Percentiles rank a stretch among this genome's conserved stretches.
phyloP scores from a whole-genome alignment of 2,888 invertebrate genomes.

The Ctenicera cuprea region DNA sequence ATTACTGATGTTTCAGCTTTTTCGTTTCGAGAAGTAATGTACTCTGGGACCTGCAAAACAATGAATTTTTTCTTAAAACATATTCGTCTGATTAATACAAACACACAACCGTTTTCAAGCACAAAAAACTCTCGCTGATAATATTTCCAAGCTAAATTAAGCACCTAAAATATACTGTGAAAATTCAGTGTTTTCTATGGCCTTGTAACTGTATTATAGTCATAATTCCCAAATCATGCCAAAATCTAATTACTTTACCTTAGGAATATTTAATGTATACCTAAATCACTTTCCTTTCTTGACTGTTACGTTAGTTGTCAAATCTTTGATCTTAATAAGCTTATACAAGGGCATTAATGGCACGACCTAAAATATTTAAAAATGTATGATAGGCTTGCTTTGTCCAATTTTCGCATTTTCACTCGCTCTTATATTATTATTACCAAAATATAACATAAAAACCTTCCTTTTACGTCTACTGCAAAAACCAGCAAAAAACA shows the following conservation, averaged over 20 bases:
- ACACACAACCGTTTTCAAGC: too few species aligned
- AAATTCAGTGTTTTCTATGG: neutral
- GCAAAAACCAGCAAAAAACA: too few species aligned
- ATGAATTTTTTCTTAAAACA: neutral
- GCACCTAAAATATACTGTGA: too few species aligned
- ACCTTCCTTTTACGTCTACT: too few species aligned
- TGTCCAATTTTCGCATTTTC: too few species aligned
- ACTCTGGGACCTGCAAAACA: slow-evolving; percentile 62
- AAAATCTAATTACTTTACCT: neutral
- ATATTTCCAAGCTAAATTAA: too few species aligned
- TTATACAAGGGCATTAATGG: too few species aligned
- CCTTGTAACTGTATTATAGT: neutral
- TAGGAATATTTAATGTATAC: slow-evolving; percentile 1
- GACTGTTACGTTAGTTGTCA: neutral
- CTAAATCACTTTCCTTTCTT: neutral
- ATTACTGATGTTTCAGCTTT: slow-evolving; percentile 60
- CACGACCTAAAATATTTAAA: too few species aligned
- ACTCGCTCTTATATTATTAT: too few species aligned
- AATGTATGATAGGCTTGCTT: too few species aligned
- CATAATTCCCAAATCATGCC: neutral
- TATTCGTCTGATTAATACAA: too few species aligned
- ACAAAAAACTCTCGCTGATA: neutral
- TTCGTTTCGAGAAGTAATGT: slow-evolving; percentile 53
- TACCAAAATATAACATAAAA: too few species aligned
- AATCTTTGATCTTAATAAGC: neutral